Evolutionary conservation across 2,888 invertebrate genomes (phyloP), one percentile per base, ranked within the genome.

Genomic region (Napeogenes inachia): DNA sequence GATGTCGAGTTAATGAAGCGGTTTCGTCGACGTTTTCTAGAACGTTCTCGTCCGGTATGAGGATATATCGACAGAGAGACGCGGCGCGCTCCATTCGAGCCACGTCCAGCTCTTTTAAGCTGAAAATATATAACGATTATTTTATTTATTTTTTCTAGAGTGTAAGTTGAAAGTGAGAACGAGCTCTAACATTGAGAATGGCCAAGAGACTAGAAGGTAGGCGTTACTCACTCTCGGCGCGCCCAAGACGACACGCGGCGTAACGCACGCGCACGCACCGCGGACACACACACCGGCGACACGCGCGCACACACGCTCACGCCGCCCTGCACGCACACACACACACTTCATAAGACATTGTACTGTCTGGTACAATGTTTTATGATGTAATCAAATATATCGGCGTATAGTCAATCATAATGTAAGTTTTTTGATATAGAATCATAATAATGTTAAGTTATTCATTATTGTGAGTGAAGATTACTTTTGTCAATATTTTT

Each of bases 201-300:
- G 35, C 35, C 6, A 35, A 35, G 6, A 35, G 35, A 35, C 4
- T 35, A 35, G 6, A 21, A 21, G 21, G 21, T 21, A 21, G 21
- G 1, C 21, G 21, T 1, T 38, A 61, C 71, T 65, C 45, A 70
- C 69, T 56, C 45, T 0, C 80, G 77, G 92, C 92, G 12, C 35
- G 42, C 38, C 33, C 53, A 13, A 46, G 38, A 73, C 91, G 92
- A 42, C 42, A 10, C 42, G 42, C 42, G 42, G 12, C 42, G 42
- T 10, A 42, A 10, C 42, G 42, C 42, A 6, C 8, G 8, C 42
- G 42, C 42, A 42, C 42, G 42, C 42, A 42, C 42, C 10, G 10
- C 42, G 42, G 8, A 42, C 42, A 10, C 42, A 42, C 42, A 42
- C 42, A 42, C 42, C 50, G 75, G 42, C 42, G 42, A 42, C 42